These are phyloP conservation scores for cattle (Bos taurus) DNA, from an alignment of 2,113 vertebrate genomes.

Conservation along the genomic window DNA sequence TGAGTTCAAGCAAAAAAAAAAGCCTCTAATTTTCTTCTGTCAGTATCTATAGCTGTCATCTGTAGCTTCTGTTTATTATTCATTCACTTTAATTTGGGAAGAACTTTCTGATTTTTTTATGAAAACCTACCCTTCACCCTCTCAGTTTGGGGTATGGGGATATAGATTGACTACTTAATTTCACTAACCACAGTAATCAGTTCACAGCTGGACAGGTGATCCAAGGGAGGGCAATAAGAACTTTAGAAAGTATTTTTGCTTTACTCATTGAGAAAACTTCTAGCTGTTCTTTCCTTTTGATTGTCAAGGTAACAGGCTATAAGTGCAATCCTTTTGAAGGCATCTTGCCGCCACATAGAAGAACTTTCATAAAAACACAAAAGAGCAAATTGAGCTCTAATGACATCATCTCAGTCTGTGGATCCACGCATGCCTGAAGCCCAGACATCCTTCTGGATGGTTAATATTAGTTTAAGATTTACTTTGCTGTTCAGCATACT, in stretches of 20 bases:
- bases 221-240: background rate
- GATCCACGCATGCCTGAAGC: background rate
- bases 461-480: background rate
- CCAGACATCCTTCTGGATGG: background rate
- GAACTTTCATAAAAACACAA: background rate
- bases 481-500: background rate
- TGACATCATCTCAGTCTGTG: background rate
- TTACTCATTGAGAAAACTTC: background rate
- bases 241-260: background rate
- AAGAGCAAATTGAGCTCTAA: background rate
- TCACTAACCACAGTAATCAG: background rate
- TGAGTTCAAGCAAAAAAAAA: background rate
- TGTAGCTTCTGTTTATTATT: background rate
- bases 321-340: background rate
- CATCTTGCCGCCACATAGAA: background rate
- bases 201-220: background rate
- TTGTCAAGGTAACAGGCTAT: background rate
- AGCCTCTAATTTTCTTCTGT: background rate
- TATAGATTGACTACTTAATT: background rate
- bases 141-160: background rate
- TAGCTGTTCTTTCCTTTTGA: background rate
- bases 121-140: background rate
- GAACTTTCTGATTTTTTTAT: background rate
- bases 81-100: background rate
- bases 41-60: background rate